phyloP scores from a whole-genome alignment of 1,140 invertebrate genomes.

The Eufriesea mexicana region DNA sequence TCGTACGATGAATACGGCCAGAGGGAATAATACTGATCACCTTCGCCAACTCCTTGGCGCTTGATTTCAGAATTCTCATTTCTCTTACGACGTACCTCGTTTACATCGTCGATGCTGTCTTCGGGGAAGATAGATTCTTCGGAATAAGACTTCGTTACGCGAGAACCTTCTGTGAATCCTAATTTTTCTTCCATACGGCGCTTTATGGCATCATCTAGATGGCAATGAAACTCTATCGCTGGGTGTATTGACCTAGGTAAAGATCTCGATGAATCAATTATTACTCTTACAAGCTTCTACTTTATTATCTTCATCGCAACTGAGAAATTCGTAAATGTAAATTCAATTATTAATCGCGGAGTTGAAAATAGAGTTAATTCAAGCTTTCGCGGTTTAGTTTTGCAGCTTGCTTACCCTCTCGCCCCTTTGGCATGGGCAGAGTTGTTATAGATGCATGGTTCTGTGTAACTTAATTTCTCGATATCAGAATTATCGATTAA shows the following conservation, averaged over 20 bases:
- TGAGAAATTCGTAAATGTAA: too few species aligned
- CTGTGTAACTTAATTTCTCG: background rate
- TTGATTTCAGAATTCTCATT: constrained; percentile 63
- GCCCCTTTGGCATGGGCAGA: too few species aligned
- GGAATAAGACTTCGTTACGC: constrained; percentile 58
- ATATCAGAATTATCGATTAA: background rate
- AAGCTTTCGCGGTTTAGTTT: background rate
- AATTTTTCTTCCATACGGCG: constrained; percentile 54
- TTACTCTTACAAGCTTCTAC: background rate
- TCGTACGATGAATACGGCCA: constrained; percentile 23
- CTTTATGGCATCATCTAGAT: constrained; percentile 29
- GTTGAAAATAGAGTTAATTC: too few species aligned
- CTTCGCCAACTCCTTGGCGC: constrained; percentile 18
- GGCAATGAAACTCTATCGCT: background rate
- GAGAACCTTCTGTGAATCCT: constrained; percentile 38
- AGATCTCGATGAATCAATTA: background rate
- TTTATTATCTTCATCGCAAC: too few species aligned
- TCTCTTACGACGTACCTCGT: constrained; percentile 57
- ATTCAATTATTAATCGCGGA: too few species aligned
- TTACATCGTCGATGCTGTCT: constrained; percentile 53
- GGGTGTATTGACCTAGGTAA: constrained; percentile 22
- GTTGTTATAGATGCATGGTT: too few species aligned
- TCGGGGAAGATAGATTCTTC: constrained; percentile 57
- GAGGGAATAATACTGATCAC: constrained; percentile 49
- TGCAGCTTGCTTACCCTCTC: background rate